Evolutionary conservation across 2,113 vertebrate species (phyloP), one percentile per base, ranked within the genome.

Genomic region (Callipepla squamata): DNA sequence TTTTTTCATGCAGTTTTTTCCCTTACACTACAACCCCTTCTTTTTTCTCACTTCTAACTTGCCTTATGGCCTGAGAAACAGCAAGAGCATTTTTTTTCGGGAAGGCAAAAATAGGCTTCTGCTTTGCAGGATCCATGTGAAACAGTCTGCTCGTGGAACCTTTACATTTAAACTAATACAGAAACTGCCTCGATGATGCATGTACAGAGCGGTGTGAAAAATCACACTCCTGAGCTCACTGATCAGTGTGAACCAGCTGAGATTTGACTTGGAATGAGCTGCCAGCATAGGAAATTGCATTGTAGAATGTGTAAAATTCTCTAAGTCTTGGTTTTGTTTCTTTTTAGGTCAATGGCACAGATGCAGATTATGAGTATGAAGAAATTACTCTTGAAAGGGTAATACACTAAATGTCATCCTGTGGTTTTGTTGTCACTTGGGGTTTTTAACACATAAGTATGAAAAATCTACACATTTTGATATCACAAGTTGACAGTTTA

Each of bases 371-470:
- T 36, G 99, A 99, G 96, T 99, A 99, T 97, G 99, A 99, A 97
- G 99, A 99, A 98, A 99, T 99, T 97, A 99, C 99, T 34, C 98
- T 99, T 96, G 99, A 99, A 98, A 97, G 99, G 98, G 99, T 99
- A 96, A 98, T 96, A 28, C 59, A 34, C 59, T 77, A 50, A 81
- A 73, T 81, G 36, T 84, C 32, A 15, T 40, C 63, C 13, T 89
- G 5, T 69, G 25, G 25, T 16, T 79, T 15, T 68, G 7, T 85
- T 74, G 87, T 48, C 36, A 80, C 32, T 50, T 83, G 42, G 44
- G 36, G 30, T 45, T 88, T 82, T 19, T 50, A 12, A 36, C 34
- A 26, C 19, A 74, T 75, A 18, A 65, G 15, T 50, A 53, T 36
- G n/a, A 66, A 92, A 79, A 73, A 45, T 38, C 58, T 53, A 58